Base-by-base conservation (phyloP, 2,797 vertebrate genomes). In the Varecia variegata region DNA sequence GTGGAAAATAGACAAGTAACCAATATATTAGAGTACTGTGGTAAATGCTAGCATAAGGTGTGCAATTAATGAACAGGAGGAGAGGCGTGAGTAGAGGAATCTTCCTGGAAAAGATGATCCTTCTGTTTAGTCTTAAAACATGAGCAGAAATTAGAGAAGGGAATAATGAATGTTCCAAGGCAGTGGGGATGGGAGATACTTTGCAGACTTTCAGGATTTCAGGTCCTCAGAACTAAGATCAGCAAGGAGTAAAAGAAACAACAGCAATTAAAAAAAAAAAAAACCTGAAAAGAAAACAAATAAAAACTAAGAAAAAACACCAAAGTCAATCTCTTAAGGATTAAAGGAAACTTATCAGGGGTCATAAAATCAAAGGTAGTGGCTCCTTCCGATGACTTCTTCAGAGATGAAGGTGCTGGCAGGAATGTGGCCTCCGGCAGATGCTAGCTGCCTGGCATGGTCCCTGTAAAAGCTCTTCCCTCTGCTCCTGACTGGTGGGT, bases 51-150 rank as follows among this genome's bases (percentile, higher is more conserved):
- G 62, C 43, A 35, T 32, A 82, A 86, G 40, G 52, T 18, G n/a
- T 45, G 3, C 7, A 43, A 62, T 88, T 83, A 77, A 67, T 77
- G 23, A 30, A 76, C 20, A 11, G 65, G 17, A 45, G 32, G 9
- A 56, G 25, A 88, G n/a, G 6, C 21, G 50, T 32, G 11, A 76
- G 62, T 52, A 86, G 20, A 90, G 56, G 15, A 77, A 20, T 3
- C 3, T 68, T 83, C 23, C 18, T 70, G 23, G 38, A 82, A 35
- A 82, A 68, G 35, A 83, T 32, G 18, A 27, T 47, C 12, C 65
- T 89, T 90, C 47, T 47, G 43, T 87, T 89, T 14, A 93, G 18
- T 84, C 32, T 94, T 88, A 43, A 95, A 96, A 88, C 17, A 38
- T 85, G 58, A 74, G 27, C 56, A 79, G 43, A 77, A 88, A 68